Percentiles rank a stretch among this genome's conserved stretches.
Conservation (phyloP, 2,113 vertebrate species). For the Murina feae region DNA sequence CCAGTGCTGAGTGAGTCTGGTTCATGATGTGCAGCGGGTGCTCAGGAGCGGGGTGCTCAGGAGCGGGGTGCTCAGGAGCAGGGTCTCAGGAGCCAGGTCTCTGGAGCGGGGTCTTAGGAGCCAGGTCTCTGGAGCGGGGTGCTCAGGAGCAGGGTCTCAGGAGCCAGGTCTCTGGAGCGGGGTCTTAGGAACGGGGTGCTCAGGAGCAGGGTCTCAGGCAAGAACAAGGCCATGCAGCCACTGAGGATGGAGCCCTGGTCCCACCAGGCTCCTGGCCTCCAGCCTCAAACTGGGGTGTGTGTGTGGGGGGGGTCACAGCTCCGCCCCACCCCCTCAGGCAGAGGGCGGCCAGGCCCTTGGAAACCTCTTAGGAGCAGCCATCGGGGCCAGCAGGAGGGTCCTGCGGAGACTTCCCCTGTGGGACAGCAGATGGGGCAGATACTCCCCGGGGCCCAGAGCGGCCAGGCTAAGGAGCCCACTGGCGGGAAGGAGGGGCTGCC, state of each 20-base stretch:
- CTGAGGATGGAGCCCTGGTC: not conserved
- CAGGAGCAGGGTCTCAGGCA: not conserved
- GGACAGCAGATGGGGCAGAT: not conserved
- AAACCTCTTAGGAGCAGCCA: not conserved
- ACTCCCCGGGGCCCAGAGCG: accelerated
- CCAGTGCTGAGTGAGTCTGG: not conserved
- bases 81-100: no score
- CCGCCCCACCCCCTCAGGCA: accelerated
- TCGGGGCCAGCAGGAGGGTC: accelerated
- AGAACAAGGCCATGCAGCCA: no score
- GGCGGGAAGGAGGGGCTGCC: not conserved
- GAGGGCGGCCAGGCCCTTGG: not conserved
- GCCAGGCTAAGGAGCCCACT: not conserved
- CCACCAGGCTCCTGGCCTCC: not conserved
- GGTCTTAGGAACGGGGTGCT: no score
- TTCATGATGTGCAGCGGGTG: accelerated
- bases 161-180: no score
- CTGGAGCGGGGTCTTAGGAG: no score
- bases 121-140: no score
- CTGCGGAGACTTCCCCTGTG: no score
- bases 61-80: no score
- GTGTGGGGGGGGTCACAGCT: not conserved
- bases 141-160: no score
- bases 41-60: no score
- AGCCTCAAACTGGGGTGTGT: no score